These are phyloP conservation scores for Onchidella celtica DNA, from an alignment of 2,888 invertebrate genomes.

Conservation along the genomic window DNA sequence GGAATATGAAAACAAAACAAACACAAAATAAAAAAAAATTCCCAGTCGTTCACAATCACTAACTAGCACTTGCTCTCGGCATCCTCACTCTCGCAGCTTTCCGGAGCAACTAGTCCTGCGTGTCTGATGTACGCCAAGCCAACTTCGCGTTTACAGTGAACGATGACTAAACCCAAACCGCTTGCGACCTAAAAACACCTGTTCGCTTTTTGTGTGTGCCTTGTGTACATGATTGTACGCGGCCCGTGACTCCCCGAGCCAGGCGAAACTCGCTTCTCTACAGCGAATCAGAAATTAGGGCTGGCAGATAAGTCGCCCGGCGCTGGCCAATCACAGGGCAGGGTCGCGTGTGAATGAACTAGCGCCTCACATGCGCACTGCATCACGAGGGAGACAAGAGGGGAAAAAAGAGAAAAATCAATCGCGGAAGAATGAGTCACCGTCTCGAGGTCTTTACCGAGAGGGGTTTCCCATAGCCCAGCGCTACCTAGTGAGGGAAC, in stretches of 20 bases:
- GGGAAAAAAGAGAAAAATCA: neutral
- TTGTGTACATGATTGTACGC: conserved; percentile 24
- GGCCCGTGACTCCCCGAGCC: neutral
- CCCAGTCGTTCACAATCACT: neutral
- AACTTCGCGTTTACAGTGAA: neutral
- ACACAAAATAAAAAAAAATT: neutral
- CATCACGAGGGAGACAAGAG: neutral
- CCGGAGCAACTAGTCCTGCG: conserved; percentile 30
- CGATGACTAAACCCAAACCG: conserved; percentile 41
- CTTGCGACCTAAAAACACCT: conserved; percentile 29
- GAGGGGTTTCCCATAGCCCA: conserved; percentile 29
- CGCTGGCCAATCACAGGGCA: conserved; percentile 27
- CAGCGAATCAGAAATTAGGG: conserved; percentile 39
- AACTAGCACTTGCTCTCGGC: no score
- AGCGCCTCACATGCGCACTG: neutral
- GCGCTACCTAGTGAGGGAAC: conserved; percentile 33
- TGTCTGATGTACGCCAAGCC: neutral
- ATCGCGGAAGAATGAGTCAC: conserved; percentile 31
- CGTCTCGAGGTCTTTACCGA: conserved; percentile 16
- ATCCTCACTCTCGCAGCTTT: no score
- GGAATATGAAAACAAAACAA: no score
- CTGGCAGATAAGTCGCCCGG: neutral
- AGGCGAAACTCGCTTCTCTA: neutral
- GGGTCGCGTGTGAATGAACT: conserved; percentile 38
- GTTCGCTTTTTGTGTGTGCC: conserved; percentile 37